Evolutionary conservation across 2,113 vertebrate genomes (phyloP).

Genomic region (Phocoena phocoena): DNA sequence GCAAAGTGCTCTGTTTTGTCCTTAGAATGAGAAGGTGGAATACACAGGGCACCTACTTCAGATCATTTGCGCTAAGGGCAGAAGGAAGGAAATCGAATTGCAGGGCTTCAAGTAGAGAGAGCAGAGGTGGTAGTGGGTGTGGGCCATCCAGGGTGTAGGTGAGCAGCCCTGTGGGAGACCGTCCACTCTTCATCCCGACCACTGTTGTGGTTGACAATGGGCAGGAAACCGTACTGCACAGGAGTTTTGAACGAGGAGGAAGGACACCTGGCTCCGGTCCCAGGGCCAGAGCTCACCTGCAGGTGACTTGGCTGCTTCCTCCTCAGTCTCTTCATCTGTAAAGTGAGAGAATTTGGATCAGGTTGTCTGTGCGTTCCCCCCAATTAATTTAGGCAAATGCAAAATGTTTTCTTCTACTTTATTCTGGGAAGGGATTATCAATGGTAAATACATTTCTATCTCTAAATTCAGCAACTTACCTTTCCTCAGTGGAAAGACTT

Average conservation of each 20-base stretch:
- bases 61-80: accelerated
- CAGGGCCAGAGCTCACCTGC: no score
- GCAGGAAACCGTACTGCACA: neutral
- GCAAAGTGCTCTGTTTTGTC: neutral
- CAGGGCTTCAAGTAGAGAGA: neutral
- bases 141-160: accelerated
- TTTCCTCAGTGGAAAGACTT: neutral
- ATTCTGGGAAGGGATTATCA: neutral
- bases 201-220: neutral
- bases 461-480: neutral
- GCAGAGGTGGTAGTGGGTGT: accelerated
- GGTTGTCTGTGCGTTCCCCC: neutral
- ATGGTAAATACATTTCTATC: neutral
- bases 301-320: neutral
- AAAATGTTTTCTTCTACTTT: neutral
- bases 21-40: neutral
- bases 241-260: neutral
- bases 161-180: neutral
- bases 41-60: neutral
- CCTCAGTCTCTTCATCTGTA: neutral
- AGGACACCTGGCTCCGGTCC: neutral
- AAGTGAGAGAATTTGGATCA: neutral
- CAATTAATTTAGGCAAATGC: neutral
- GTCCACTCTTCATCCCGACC: neutral
- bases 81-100: neutral